A percentile compares a stretch with the other conserved stretches of the same genome.
phyloP scores from a whole-genome alignment of 2,888 invertebrate genomes.

The Cataglyphis albicans region DNA sequence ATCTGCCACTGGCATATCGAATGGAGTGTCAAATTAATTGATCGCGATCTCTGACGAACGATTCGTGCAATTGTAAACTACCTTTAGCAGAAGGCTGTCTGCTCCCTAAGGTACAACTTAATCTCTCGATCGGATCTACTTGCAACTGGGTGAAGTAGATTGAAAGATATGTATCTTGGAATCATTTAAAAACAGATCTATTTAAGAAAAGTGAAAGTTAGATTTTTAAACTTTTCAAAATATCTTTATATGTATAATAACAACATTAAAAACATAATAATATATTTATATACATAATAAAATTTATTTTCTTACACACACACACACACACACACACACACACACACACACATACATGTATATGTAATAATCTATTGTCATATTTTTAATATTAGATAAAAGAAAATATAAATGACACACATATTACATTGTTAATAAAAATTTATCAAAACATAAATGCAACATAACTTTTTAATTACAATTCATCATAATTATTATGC shows the following conservation, averaged over 20 bases:
- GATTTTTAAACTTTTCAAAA: neutral
- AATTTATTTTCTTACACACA: neutral
- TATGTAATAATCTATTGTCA: neutral
- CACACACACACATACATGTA: no score
- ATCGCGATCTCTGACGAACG: conserved; percentile 68
- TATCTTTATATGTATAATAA: neutral
- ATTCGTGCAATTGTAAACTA: conserved; percentile 50
- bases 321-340: no score
- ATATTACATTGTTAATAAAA: neutral
- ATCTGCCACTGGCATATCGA: conserved; percentile 77
- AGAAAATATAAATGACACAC: neutral
- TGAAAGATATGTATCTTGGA: conserved; percentile 20
- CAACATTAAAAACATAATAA: neutral
- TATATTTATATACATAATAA: neutral
- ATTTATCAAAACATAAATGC: neutral
- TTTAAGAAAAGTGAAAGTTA: neutral
- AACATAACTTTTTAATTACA: neutral
- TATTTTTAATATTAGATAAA: neutral
- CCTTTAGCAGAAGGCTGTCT: conserved; percentile 32
- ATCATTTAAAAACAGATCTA: neutral
- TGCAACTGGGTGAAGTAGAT: conserved; percentile 11
- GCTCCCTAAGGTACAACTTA: conserved; percentile 29
- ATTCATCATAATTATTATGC: conserved; percentile 7
- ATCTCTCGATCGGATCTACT: conserved; percentile 36
- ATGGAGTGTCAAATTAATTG: conserved; percentile 77